A percentile compares a stretch with the other conserved stretches of the same genome.
phyloP scores from a whole-genome alignment of 64 coral and sea anemone genomes.

The Stichodactyla mertensii region DNA sequence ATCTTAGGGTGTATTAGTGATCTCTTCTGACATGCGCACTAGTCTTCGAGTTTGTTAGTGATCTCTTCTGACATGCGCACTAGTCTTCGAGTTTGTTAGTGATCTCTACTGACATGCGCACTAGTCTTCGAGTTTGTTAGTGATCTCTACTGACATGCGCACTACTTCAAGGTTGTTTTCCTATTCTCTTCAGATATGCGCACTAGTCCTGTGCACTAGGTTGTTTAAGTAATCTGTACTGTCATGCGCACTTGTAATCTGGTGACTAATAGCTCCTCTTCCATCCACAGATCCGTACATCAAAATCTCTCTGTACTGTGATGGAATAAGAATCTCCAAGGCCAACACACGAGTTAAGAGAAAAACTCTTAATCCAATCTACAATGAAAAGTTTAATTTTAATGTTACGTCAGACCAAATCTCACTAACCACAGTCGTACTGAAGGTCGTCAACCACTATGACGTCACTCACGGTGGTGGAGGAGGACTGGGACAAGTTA shows the following conservation, averaged over 20 bases:
- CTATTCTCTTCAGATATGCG: background rate
- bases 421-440: conserved; percentile 79
- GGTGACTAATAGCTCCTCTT: background rate
- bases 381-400: conserved; percentile 98
- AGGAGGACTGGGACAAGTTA: conserved; percentile 49
- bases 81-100: no score
- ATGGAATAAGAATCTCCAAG: conserved; percentile 69
- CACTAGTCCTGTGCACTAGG: background rate
- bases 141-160: background rate
- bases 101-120: background rate
- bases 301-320: conserved; percentile 84
- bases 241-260: background rate
- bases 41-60: background rate
- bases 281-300: conserved; percentile 70
- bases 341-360: conserved; percentile 88
- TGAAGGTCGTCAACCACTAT: conserved; percentile 77
- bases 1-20: no score
- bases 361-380: conserved; percentile 77
- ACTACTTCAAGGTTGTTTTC: background rate
- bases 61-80: no score
- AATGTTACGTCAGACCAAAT: conserved; percentile 91
- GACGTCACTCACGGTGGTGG: conserved; percentile 52
- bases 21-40: background rate
- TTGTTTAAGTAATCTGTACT: background rate
- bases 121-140: background rate